A percentile compares a stretch with the other conserved stretches of the same genome.
Conservation (phyloP, 2,797 vertebrate genomes). For the Cossypha caffra region DNA sequence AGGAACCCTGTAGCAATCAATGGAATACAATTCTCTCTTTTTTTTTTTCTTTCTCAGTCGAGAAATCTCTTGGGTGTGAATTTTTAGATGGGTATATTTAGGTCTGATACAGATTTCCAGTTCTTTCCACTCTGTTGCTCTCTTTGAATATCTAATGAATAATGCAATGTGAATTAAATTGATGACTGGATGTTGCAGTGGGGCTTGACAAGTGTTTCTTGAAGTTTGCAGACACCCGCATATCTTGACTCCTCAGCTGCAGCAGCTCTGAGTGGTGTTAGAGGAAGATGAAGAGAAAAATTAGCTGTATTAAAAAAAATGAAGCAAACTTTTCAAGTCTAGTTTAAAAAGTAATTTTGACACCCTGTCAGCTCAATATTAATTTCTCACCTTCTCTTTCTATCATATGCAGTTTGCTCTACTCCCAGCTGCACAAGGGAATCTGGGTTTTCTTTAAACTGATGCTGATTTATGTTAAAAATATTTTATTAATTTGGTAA, state of each 20-base stretch:
- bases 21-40: background rate
- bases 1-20: background rate
- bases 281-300: background rate
- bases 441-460: background rate
- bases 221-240: background rate
- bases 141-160: background rate
- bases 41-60: fast-evolving
- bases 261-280: background rate
- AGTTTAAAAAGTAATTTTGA: background rate
- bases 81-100: background rate
- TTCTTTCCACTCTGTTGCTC: background rate
- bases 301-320: background rate
- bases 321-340: background rate
- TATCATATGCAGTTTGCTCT: background rate
- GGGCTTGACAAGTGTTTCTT: background rate
- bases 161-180: background rate
- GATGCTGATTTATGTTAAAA: constrained; percentile 46
- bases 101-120: background rate
- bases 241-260: background rate
- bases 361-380: background rate
- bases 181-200: background rate
- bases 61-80: background rate
- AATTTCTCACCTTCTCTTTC: background rate
- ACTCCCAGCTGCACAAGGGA: background rate
- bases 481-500: constrained; percentile 57